These are phyloP conservation scores for Lithosia quadra DNA, from an alignment of 2,888 invertebrate genomes.

Conservation along the genomic window DNA sequence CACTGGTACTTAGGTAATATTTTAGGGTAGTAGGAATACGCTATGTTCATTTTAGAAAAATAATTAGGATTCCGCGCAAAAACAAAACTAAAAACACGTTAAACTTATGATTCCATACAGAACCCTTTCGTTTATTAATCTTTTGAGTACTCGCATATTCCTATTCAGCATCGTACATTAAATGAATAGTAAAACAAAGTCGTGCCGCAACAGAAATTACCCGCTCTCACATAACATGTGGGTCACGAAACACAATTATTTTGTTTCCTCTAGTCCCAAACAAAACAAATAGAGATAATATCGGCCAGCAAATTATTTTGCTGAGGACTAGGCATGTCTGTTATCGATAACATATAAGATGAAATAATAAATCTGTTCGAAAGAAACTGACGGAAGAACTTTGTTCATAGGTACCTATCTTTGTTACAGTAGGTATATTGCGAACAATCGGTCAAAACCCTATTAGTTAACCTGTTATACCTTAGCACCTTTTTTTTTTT, in stretches of 20 bases:
- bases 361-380: not conserved
- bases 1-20: no score
- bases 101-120: not conserved
- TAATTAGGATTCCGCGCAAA: no score
- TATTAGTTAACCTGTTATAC: no score
- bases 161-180: not conserved
- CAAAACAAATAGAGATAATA: conserved; percentile 32
- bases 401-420: not conserved
- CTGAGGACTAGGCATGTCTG: conserved; percentile 21
- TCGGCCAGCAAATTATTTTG: conserved; percentile 23
- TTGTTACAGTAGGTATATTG: no score
- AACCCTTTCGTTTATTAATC: not conserved
- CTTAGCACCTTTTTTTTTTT: no score
- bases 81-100: no score
- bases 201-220: conserved; percentile 43
- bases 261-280: conserved; percentile 32
- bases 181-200: conserved; percentile 3
- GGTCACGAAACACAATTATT: conserved; percentile 66
- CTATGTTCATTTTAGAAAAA: no score
- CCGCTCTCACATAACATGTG: conserved; percentile 40
- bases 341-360: conserved; percentile 28
- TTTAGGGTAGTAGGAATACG: no score
- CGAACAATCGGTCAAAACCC: no score
- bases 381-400: not conserved
- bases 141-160: not conserved